A percentile compares a stretch with the other conserved stretches of the same genome.
Conservation (phyloP, 1,140 invertebrate genomes). For the Temnothorax longispinosus region DNA sequence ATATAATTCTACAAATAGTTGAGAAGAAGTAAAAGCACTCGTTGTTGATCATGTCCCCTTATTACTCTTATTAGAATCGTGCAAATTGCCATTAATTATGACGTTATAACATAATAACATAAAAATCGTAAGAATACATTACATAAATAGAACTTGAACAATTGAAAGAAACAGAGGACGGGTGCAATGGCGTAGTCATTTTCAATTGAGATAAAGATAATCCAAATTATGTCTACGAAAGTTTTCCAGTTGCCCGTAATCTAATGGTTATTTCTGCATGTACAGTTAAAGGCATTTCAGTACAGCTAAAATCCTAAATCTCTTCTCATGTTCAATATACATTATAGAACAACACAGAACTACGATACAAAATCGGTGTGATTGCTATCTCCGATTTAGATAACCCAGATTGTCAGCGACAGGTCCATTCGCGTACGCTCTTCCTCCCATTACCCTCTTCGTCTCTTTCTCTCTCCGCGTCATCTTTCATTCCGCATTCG, state of each 20-base stretch:
- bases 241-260: background rate
- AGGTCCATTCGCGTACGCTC: background rate
- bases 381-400: conserved; percentile 23
- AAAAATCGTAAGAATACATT: background rate
- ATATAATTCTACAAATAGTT: background rate
- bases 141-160: background rate
- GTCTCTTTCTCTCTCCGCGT: background rate
- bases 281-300: background rate
- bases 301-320: background rate
- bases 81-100: background rate
- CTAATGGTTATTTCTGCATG: background rate
- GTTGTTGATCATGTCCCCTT: background rate
- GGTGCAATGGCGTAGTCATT: too few relatives aligned
- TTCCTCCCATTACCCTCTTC: background rate
- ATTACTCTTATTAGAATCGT: background rate
- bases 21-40: background rate
- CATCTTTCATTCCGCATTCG: conserved; percentile 33
- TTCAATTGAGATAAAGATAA: background rate
- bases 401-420: conserved; percentile 10
- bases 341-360: background rate
- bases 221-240: background rate
- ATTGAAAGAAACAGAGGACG: background rate
- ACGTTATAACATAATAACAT: background rate
- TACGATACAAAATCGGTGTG: background rate
- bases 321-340: background rate